These are phyloP conservation scores for Caenorhabditis sinica DNA, from an alignment of 2,888 invertebrate species.

Conservation along the genomic window DNA sequence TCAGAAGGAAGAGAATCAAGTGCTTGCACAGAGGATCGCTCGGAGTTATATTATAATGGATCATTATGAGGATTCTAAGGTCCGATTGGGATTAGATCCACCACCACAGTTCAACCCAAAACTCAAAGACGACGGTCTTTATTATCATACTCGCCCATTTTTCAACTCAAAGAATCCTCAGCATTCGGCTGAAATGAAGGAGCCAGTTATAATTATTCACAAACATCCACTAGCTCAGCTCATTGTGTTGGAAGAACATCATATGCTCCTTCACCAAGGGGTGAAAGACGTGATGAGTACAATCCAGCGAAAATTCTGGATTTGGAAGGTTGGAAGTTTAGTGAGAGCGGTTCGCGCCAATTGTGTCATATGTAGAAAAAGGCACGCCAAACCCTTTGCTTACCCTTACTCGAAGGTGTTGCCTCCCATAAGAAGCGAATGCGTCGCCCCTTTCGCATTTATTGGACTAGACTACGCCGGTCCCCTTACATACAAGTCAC, in stretches of 20 bases:
- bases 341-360: background rate
- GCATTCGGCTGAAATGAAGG: too few species aligned
- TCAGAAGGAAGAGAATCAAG: too few species aligned
- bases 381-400: background rate
- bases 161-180: background rate
- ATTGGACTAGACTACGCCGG: slow-evolving; percentile 39
- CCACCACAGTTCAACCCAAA: too few species aligned
- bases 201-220: slow-evolving; percentile 79
- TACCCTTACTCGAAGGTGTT: slow-evolving; percentile 67
- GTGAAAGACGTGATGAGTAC: background rate
- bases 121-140: background rate
- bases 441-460: slow-evolving; percentile 4
- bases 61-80: too few species aligned
- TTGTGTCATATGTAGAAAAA: slow-evolving; percentile 10
- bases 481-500: background rate
- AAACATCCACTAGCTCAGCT: slow-evolving; percentile 29
- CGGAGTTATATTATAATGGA: too few species aligned
- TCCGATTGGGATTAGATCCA: too few species aligned
- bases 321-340: background rate
- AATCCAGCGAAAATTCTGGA: slow-evolving; percentile 1
- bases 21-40: too few species aligned
- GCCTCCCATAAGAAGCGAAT: slow-evolving; percentile 76
- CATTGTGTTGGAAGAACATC: background rate
- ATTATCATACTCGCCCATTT: background rate
- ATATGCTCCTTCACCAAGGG: background rate